Percentiles rank a stretch among this genome's conserved stretches.
Conservation (phyloP, 2,888 invertebrate species). For the Cephus nigrinus region DNA sequence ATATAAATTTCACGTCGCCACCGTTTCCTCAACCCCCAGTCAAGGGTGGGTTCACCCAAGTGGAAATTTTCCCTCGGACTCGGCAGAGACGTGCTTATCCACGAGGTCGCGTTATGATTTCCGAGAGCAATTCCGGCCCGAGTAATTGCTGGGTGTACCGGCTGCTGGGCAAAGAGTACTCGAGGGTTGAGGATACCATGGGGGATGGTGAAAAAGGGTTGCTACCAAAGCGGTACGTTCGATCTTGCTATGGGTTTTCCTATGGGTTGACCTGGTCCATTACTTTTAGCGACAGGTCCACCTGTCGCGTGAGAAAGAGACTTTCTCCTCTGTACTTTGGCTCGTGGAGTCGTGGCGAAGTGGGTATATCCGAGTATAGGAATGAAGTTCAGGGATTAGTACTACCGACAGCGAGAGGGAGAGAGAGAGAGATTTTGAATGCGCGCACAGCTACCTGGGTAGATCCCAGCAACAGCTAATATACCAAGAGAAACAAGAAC, state of each 20-base stretch:
- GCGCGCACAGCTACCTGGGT: slow-evolving; percentile 36
- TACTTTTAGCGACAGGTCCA: background rate
- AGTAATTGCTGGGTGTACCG: background rate
- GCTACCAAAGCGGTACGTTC: background rate
- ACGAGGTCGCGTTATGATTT: background rate
- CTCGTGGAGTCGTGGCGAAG: background rate
- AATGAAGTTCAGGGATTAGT: slow-evolving; percentile 17
- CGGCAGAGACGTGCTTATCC: background rate
- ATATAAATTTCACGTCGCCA: background rate
- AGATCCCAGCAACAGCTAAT: background rate
- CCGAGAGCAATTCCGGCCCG: background rate
- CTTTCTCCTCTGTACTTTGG: background rate
- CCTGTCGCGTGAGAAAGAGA: background rate
- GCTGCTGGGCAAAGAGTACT: background rate
- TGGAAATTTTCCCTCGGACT: background rate
- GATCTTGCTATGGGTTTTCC: background rate
- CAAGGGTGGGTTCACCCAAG: background rate
- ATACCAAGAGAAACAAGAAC: slow-evolving; percentile 25
- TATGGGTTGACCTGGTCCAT: background rate
- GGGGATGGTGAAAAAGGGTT: background rate
- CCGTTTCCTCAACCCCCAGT: background rate
- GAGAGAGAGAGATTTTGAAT: slow-evolving; percentile 39
- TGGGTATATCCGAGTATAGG: background rate
- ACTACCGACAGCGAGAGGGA: slow-evolving; percentile 33
- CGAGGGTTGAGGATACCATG: background rate